Percentiles rank a stretch among this genome's conserved stretches.
phyloP scores from a whole-genome alignment of 2,888 invertebrate genomes.

The Nyleta sp. region DNA sequence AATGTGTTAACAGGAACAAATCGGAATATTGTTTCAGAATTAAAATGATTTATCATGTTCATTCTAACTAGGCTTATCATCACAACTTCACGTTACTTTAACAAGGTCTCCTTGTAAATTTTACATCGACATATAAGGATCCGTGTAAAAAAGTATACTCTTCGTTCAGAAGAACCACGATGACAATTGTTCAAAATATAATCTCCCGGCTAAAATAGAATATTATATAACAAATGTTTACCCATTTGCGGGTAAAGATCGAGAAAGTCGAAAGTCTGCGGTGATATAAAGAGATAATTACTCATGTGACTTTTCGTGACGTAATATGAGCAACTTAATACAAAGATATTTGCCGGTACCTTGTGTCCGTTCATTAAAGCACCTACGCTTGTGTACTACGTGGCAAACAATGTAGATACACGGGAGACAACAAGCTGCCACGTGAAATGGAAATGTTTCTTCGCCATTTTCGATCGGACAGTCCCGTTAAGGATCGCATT shows the following conservation, averaged over 20 bases:
- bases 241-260: constrained; percentile 8
- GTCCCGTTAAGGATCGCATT: constrained; percentile 24
- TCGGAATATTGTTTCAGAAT: too few species aligned
- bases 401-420: constrained; percentile 22
- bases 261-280: constrained; percentile 40
- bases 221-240: constrained; percentile 21
- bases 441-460: constrained; percentile 42
- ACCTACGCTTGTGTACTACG: constrained; percentile 36
- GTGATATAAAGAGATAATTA: constrained; percentile 41
- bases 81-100: too few species aligned
- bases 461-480: constrained; percentile 33
- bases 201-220: neutral
- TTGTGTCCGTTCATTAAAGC: constrained; percentile 29
- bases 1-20: too few species aligned
- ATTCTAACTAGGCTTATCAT: too few species aligned
- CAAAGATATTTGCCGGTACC: constrained; percentile 21
- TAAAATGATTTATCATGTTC: too few species aligned
- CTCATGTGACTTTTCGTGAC: constrained; percentile 34
- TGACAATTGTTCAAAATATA: too few species aligned
- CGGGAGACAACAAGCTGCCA: constrained; percentile 30
- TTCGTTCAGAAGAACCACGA: too few species aligned
- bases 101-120: too few species aligned
- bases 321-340: constrained; percentile 33
- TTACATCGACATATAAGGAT: too few species aligned
- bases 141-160: too few species aligned